phyloP scores from a whole-genome alignment of 53 echinoderm and acorn worm genomes.

The Glandiceps talaboti region DNA sequence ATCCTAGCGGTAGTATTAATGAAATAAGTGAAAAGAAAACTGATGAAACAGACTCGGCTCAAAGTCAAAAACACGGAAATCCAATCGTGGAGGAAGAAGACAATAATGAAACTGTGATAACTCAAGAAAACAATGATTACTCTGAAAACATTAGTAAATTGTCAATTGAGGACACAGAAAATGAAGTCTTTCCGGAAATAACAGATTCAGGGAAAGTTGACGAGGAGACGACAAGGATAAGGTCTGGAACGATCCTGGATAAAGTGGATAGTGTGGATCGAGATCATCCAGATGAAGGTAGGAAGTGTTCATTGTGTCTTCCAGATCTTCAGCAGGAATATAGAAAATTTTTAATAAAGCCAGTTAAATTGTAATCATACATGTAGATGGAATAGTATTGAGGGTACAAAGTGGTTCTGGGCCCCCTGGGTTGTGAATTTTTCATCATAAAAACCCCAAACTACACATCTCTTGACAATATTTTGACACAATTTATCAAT shows the following conservation, averaged over 20 bases:
- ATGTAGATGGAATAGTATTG: no score
- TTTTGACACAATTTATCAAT: no score
- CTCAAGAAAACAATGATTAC: constrained; percentile 12
- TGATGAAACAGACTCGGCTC: constrained; percentile 3
- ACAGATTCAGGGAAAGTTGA: not conserved
- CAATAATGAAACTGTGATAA: constrained; percentile 2
- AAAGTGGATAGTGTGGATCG: not conserved
- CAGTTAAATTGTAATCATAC: not conserved
- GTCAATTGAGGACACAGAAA: not conserved
- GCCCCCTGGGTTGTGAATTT: no score
- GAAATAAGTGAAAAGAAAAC: constrained; percentile 63
- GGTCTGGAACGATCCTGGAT: not conserved
- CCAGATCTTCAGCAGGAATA: not conserved
- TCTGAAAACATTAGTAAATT: constrained; percentile 3
- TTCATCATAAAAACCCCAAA: no score
- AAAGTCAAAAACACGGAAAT: not conserved
- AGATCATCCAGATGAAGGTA: not conserved
- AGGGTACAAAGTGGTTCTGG: no score
- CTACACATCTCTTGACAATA: no score
- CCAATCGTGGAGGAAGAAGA: constrained; percentile 8
- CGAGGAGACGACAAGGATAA: not conserved
- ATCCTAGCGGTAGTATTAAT: constrained; percentile 60
- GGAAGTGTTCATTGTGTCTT: not conserved
- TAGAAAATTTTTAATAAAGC: not conserved
- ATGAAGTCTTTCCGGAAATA: not conserved